Base-by-base conservation (phyloP, 2,797 vertebrate species). In the Hippocampus kuda region DNA sequence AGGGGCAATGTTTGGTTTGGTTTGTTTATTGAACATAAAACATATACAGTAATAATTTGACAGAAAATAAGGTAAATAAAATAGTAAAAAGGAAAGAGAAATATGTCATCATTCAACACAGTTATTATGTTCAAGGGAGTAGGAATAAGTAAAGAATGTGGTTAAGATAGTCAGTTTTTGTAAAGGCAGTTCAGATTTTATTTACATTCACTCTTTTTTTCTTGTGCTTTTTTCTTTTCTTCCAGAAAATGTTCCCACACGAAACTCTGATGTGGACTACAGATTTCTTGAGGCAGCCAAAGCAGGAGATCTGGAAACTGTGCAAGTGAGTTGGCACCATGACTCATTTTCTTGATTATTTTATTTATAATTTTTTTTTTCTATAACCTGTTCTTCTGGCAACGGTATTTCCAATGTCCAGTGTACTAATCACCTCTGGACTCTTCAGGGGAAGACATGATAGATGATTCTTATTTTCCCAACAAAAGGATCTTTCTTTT, bases 261-360 rank as follows among this genome's bases (percentile, higher is more conserved):
- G 94, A 7, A 99, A 97, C 46, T 99, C 96, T 1, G 96, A 99
- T 51, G 94, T 97, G 74, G 96, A 99, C 87, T 98, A 98, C 86
- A 91, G 95, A 61, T 93, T 99, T 68, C 87, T 99, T 57, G 96
- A 99, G 81, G 96, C 96, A 0, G 97, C 96, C 69, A 99, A 99
- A 92, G 96, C 96, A 26, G 96, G 96, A 72, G 96, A 99, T 81
- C 89, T 97, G 80, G 96, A 99, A 88, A 98, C 95, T 70, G 95
- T 99, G 85, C 98, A 99, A 89, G 96, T 98, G 81, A 70, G 73
- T 61, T 57, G 13, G 26, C 51, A 3, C 26, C 54, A 7, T 26
- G 1, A 18, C 49, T n/a, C 4, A 7, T 8, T 49, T 49, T 49
- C 49, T 6, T 51, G 20, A 22, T 48, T 38, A 0, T 7, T 38